Evolutionary conservation across 2,113 vertebrate genomes (phyloP).

Genomic region (Gorsachius goisagi): DNA sequence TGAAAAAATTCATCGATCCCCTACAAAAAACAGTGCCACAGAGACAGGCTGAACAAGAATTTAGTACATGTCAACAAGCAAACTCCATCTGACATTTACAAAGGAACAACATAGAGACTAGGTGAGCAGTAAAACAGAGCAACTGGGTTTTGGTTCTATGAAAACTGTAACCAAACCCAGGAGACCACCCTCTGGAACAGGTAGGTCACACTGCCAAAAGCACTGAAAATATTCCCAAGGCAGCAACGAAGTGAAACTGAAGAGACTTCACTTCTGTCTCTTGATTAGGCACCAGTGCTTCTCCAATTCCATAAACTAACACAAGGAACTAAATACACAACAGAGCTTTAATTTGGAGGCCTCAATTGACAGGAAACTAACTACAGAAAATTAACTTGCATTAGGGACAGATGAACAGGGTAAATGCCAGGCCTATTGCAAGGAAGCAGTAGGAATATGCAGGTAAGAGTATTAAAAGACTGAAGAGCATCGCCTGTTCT

Average conservation of each 20-base stretch:
- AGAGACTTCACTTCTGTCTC: neutral
- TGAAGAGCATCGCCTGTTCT: neutral
- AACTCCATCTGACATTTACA: neutral
- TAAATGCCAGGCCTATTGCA: neutral
- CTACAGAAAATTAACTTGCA: neutral
- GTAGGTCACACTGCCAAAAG: neutral
- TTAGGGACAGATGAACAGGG: neutral
- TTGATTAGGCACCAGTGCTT: neutral
- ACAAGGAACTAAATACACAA: neutral
- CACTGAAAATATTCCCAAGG: neutral
- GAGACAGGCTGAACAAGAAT: neutral
- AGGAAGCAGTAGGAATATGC: neutral
- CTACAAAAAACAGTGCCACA: neutral
- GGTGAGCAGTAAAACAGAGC: neutral
- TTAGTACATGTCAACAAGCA: neutral
- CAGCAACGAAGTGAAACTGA: neutral
- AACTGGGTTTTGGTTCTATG: neutral
- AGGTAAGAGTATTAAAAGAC: neutral
- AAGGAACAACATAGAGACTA: neutral
- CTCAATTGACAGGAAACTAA: neutral
- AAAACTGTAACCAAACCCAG: neutral
- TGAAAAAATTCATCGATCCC: neutral
- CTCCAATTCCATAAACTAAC: neutral
- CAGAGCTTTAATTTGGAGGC: neutral
- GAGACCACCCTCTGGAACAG: neutral